Base-by-base conservation (phyloP, 64 coral and sea anemone genomes). In the Actinia tenebrosa region DNA sequence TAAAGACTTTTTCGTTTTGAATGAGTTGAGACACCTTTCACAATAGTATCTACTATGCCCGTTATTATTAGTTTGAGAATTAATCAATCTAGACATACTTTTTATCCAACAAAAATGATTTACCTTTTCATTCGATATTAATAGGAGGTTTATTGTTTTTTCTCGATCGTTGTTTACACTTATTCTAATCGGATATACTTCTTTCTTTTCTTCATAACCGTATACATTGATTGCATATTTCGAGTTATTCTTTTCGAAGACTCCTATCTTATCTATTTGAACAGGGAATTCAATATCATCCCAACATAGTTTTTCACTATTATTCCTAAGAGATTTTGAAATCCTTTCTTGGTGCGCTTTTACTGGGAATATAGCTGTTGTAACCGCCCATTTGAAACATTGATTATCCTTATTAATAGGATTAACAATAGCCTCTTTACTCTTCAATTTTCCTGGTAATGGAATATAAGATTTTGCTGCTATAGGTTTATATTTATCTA, bases 341-440 rank as follows among this genome's bases (percentile, higher is more conserved):
- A 62, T 9, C 62, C 83, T 85, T 30, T 60, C 3, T 0, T 9
- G 16, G 62, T 85, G 0, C 3, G 0, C 5, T 5, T 85, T 19
- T 13, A 4, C 1, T 3, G 53, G 18, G 7, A 26, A 85, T 7
- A 85, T 0, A 19, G 83, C 83, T 1, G 5, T 26, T 1, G 83
- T 85, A 1, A 85, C 83, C 2, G 83, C 0, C 83, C 83, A 85
- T 42, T 85, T 85, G 54, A 85, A 85, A 85, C 83, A 85, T 52
- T 84, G 30, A 1, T 85, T 20, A 14, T 64, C 26, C 22, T 85
- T 20, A 14, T 85, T 85, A 56, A 62, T 85, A 85, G 62, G 10
- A 17, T 85, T 60, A 10, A 85, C 19, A 25, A 85, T 26, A 17
- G 83, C 83, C 15, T 85, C 37, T 85, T 85, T 3, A 5, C 1